Evolutionary conservation across 2,797 vertebrate species (phyloP), one percentile per base, ranked within the genome.

Genomic region (Siniperca scherzeri): DNA sequence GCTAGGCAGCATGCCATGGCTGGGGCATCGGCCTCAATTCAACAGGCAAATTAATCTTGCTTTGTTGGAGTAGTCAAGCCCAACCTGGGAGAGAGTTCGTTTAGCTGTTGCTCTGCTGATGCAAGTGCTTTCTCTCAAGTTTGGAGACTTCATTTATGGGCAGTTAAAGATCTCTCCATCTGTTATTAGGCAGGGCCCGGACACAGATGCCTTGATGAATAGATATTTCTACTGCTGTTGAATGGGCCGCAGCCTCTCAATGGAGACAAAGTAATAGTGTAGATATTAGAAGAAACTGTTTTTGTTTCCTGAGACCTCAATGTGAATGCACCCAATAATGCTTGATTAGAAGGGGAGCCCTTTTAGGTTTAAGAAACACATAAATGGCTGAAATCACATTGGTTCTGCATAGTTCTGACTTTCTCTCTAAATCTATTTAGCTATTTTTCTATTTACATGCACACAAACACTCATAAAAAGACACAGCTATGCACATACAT

Each of bases 41-140:
- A 95, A 95, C 94, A 95, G 93, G 94, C 94, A 95, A 95, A 96
- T 96, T 95, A 95, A 96, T 96, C 94, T 96, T 95, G 93, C 92
- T 96, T 96, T 96, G 95, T 95, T 91, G 92, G 89, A 91, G 92
- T 91, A 94, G 92, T 94, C 90, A 91, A 91, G 94, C 92, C 89
- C 90, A 91, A 92, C 93, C 89, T 88, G 86, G 88, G 87, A 92
- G 89, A 83, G 88, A 87, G 88, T 93, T 88, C 56, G 61, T 92
- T 91, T 80, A 88, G 84, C 81, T 80, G 81, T 85, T 87, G 88
- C 89, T 93, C 80, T 95, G 95, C 95, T 96, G 95, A 96, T 91
- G 92, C 93, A 93, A 92, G 92, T 88, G 86, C 90, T 93, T 96
- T 94, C 84, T 94, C 91, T 89, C 69, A 87, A 94, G 90, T 95